Evolutionary conservation across 2,113 vertebrate genomes (phyloP), one percentile per base, ranked within the genome.

Genomic region (Chelonoidis abingdonii): DNA sequence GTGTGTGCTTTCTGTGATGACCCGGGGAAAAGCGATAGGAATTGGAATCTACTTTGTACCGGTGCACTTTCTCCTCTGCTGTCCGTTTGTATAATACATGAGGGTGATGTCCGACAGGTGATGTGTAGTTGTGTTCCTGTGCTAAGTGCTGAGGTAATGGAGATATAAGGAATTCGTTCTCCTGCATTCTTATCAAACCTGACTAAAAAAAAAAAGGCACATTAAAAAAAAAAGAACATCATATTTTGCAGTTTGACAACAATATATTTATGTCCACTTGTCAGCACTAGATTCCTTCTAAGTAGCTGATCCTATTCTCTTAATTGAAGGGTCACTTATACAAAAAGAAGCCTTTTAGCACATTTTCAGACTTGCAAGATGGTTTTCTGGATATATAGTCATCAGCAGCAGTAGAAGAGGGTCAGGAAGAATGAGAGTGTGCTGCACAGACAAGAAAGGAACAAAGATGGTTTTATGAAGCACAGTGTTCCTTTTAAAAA

Each of bases 1-100:
- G 93, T 87, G 84, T 65, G 86, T 95, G 97, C 79, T 41, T 56
- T 54, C 95, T 93, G 69, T 93, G 94, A 29, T 72, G 97, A 84
- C 80, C 97, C 31, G 57, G 82, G 31, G 49, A 78, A 95, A 89
- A 85, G 86, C n/a, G 50, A 92, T 92, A 54, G 90, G 94, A 87
- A 35, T 76, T 93, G 59, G 95, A 93, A 94, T 88, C 54, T 88
- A 84, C 87, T 24, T 90, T 97, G 94, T 94, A 88, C 65, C 10
- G 80, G 83, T 98, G 98, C 78, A 99, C 97, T 54, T 94, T 95
- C 52, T 97, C 98, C 95, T 99, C 99, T 0, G 98, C 99, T 0
- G 99, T 99, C 92, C 99, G 98, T 97, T 99, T 99, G 97, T 99
- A 99, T 75, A 99, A 97, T 8, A 99, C 98, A 1, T 99, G 99